Base-by-base conservation (phyloP, 2,888 invertebrate genomes). In the Parapristionchus giblindavisi region DNA sequence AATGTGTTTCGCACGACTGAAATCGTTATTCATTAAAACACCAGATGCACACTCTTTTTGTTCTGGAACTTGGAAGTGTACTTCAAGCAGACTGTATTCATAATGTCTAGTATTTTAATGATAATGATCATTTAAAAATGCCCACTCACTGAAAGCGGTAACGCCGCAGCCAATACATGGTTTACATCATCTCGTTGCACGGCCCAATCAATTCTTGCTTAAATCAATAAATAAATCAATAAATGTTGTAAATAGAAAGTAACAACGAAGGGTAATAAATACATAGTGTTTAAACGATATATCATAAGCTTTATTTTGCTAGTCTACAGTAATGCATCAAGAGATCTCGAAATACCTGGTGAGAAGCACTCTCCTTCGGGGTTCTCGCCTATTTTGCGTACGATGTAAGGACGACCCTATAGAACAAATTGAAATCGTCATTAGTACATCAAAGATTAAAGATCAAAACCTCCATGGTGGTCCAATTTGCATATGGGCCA, bases 181-280 rank as follows among this genome's bases (percentile, higher is more conserved):
- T 77, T 70, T 65, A 83, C 76, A 29, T 80, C 78, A 27, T 61
- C 78, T 58, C 80, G 81, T 24, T 76, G 61, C 58, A 80, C 58
- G 2, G 79, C 72, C 70, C 75, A 80, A 40, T 83, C 82, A 54
- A 83, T 78, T 17, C 82, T 60, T n/a, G 78, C 80, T 66, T 79
- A 77, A 58, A 68, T 80, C n/a, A 17, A 27, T 60, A 8, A 56
- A 56, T 2, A 32, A 56, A n/a, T n/a, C n/a, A n/a, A n/a, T n/a
- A n/a, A n/a, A n/a, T n/a, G n/a, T n/a, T n/a, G n/a, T n/a, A n/a
- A n/a, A n/a, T n/a, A 58, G n/a, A n/a, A n/a, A n/a, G n/a, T n/a
- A n/a, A n/a, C n/a, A n/a, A n/a, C n/a, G n/a, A n/a, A n/a, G n/a
- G n/a, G n/a, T n/a, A n/a, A n/a, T n/a, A n/a, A n/a, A n/a, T n/a